Evolutionary conservation across 2,888 invertebrate genomes (phyloP), one percentile per base, ranked within the genome.

Genomic region (Copidosoma aretas): DNA sequence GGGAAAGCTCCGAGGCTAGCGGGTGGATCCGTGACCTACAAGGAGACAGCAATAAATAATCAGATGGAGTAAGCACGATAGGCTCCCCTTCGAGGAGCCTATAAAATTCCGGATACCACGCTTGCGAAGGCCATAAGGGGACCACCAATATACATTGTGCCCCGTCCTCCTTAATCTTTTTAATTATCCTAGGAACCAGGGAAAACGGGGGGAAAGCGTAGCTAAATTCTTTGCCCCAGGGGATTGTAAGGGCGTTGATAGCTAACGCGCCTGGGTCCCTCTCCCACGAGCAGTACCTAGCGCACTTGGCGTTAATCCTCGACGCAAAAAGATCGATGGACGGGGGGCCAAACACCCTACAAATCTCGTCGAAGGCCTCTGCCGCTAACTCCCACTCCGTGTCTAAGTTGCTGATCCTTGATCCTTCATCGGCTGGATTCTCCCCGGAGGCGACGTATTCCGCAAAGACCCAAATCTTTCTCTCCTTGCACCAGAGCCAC

Each of bases 131-230:
- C 72, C 71, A 73, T 21, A 61, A 12, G 8, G 73, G 71, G 5
- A 68, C 66, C 12, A 71, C 65, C 1, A 71, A 4, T 15, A 68
- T 66, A 1, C 71, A 65, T 22, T 1, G 5, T 10, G 60, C 15
- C 49, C 57, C n/a, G 49, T 74, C 73, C 12, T 64, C 60, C 21
- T 56, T 62, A 41, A 72, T 73, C 62, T 73, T 73, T 60, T 67
- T 66, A 32, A 76, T 58, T 1, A 56, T 54, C 67, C 57, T 74
- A 2, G 69, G 21, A 25, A 75, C 73, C 19, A 76, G 41, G 3
- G 71, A 59, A 54, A 77, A 77, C 0, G 71, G 72, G 14, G 75
- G 74, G 52, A 74, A 76, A 2, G 73, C 74, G 61, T 75, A 75
- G 60, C 73, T 73, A 52, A 39, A 68, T 14, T 39, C 24, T 15